Conservation (phyloP, 2,113 vertebrate genomes). For the Protomyctophum bolini region DNA sequence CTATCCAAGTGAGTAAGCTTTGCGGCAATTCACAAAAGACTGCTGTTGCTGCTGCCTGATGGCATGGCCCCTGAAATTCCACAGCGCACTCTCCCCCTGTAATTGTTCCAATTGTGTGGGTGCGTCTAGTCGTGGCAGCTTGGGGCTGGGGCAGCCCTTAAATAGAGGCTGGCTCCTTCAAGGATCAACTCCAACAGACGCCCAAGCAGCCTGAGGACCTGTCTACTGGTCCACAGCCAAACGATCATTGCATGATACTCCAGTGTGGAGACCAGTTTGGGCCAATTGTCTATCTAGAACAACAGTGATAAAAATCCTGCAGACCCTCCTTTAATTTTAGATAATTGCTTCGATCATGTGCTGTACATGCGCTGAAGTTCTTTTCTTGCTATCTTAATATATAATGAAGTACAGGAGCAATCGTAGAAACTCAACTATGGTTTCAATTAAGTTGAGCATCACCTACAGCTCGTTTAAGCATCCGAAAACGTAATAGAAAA, state of each 20-base stretch:
- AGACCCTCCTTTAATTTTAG: slow-evolving; percentile 9
- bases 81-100: not conserved
- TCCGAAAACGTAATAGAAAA: not conserved
- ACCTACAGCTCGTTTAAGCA: not conserved
- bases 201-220: slow-evolving; percentile 70
- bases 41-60: slow-evolving; percentile 14
- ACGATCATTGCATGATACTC: not conserved
- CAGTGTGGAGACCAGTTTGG: slow-evolving; percentile 25
- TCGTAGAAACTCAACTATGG: slow-evolving; percentile 1
- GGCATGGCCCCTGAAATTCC: slow-evolving; percentile 44
- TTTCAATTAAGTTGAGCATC: not conserved
- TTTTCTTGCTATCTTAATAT: not conserved
- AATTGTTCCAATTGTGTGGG: slow-evolving; percentile 58
- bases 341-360: not conserved
- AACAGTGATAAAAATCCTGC: slow-evolving; percentile 27
- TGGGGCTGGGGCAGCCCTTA: slow-evolving; percentile 49
- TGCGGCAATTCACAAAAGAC: slow-evolving; percentile 30
- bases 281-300: slow-evolving; percentile 31
- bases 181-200: slow-evolving; percentile 66
- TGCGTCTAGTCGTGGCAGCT: slow-evolving; percentile 60
- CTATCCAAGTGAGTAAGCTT: slow-evolving; percentile 7
- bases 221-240: slow-evolving; percentile 41
- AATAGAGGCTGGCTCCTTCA: slow-evolving; percentile 67
- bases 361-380: not conserved
- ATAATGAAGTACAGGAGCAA: not conserved